These are phyloP conservation scores for Diabrotica undecimpunctata DNA, from an alignment of 1,140 invertebrate genomes.

Conservation along the genomic window DNA sequence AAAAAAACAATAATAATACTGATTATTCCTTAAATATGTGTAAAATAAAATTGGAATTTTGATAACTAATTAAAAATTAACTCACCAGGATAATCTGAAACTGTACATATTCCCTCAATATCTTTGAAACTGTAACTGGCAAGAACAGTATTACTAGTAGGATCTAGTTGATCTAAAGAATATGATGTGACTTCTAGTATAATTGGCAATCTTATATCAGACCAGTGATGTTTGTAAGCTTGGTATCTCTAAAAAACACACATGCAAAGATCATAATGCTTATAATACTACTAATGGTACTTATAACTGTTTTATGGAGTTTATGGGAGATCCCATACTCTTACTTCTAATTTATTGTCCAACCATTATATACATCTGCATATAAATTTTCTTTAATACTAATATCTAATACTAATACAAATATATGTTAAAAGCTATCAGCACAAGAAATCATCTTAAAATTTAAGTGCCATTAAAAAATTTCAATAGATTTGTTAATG, in stretches of 20 bases:
- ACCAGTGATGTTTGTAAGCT: constrained; percentile 95
- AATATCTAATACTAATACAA: too few relatives aligned
- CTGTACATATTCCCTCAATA: constrained; percentile 73
- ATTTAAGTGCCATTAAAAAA: too few relatives aligned
- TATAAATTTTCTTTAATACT: too few relatives aligned
- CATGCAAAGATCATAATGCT: not conserved
- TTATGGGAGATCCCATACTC: not conserved
- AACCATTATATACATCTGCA: too few relatives aligned
- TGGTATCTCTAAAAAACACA: constrained; percentile 70
- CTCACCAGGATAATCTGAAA: constrained; percentile 52
- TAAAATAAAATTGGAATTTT: too few relatives aligned
- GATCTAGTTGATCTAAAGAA: constrained; percentile 87
- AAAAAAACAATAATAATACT: too few relatives aligned
- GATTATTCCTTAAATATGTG: too few relatives aligned
- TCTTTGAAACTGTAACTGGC: constrained; percentile 92
- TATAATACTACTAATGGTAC: not conserved
- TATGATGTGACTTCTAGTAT: constrained; percentile 85
- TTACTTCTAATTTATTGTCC: too few relatives aligned
- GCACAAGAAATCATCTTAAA: too few relatives aligned
- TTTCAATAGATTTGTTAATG: too few relatives aligned
- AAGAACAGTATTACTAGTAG: constrained; percentile 72
- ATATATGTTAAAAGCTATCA: too few relatives aligned
- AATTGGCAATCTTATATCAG: constrained; percentile 81
- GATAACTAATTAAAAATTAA: not conserved
- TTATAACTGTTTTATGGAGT: not conserved